phyloP scores from a whole-genome alignment of 1,140 invertebrate genomes.

The Drosophila sturtevanti region DNA sequence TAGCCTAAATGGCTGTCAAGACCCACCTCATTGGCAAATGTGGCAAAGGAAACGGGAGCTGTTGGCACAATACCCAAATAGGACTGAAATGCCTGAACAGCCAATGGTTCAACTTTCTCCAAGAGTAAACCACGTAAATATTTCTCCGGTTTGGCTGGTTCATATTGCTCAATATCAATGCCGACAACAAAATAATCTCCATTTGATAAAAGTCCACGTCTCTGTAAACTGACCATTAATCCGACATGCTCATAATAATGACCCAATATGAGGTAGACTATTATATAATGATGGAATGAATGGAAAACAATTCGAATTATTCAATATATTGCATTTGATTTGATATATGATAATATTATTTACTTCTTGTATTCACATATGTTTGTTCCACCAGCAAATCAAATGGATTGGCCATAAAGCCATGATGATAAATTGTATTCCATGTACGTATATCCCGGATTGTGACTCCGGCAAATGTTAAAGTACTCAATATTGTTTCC shows the following conservation, averaged over 20 bases:
- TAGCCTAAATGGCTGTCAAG: conserved; percentile 21
- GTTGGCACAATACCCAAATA: conserved; percentile 90
- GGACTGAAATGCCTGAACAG: conserved; percentile 86
- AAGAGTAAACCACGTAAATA: conserved; percentile 90
- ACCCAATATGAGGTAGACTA: conserved; percentile 96
- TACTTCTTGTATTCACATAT: conserved; percentile 91
- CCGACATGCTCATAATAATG: conserved; percentile 94
- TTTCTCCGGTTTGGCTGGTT: conserved; percentile 88
- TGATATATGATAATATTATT: conserved; percentile 84
- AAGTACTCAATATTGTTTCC: conserved; percentile 87
- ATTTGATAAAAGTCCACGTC: conserved; percentile 91
- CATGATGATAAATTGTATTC: conserved; percentile 90
- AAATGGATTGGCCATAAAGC: conserved; percentile 91
- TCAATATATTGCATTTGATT: neutral
- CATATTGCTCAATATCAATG: conserved; percentile 94
- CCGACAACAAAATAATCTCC: conserved; percentile 85
- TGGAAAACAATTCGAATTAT: neutral
- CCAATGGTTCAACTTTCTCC: conserved; percentile 83
- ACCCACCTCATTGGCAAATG: conserved; percentile 86
- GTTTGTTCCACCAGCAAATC: conserved; percentile 89
- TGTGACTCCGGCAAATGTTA: conserved; percentile 87
- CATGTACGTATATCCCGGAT: conserved; percentile 87
- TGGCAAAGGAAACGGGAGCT: conserved; percentile 88
- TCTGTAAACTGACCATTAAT: conserved; percentile 91
- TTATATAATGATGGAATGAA: neutral